A percentile compares a stretch with the other conserved stretches of the same genome.
phyloP scores from a whole-genome alignment of 1,140 invertebrate species.

The Euglossa dilemma region DNA sequence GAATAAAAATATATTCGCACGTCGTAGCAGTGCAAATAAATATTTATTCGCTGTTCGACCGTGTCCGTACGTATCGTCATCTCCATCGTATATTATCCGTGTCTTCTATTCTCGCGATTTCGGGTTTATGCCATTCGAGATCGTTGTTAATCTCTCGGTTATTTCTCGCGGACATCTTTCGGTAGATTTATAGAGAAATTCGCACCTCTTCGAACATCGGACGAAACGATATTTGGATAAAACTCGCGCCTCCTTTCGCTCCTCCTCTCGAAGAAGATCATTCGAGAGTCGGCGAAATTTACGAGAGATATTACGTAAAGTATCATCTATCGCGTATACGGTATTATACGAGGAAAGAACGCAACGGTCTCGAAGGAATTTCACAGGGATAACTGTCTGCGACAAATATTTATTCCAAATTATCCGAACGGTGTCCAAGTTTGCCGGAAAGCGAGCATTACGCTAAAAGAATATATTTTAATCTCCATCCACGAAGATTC shows the following conservation, averaged over 20 bases:
- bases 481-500: slow-evolving; percentile 4
- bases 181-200: not conserved
- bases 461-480: slow-evolving; percentile 34
- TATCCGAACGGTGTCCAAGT: slow-evolving; percentile 6
- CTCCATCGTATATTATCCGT: not conserved
- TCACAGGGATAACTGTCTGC: not conserved
- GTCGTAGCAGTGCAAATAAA: not conserved
- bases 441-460: slow-evolving; percentile 1
- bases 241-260: too few relatives aligned
- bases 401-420: slow-evolving; percentile 23
- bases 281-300: not conserved
- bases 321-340: not conserved
- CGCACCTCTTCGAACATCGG: not conserved
- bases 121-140: not conserved
- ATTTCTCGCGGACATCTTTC: not conserved
- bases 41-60: not conserved
- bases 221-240: too few relatives aligned
- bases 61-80: not conserved
- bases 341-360: not conserved
- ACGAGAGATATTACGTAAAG: not conserved
- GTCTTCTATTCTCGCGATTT: not conserved
- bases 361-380: not conserved
- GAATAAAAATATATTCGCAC: slow-evolving; percentile 9
- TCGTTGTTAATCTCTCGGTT: not conserved
- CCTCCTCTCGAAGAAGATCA: too few relatives aligned